Evolutionary conservation across 1,140 invertebrate species (phyloP), one percentile per base, ranked within the genome.

Genomic region (Ostrea denselamellosa): DNA sequence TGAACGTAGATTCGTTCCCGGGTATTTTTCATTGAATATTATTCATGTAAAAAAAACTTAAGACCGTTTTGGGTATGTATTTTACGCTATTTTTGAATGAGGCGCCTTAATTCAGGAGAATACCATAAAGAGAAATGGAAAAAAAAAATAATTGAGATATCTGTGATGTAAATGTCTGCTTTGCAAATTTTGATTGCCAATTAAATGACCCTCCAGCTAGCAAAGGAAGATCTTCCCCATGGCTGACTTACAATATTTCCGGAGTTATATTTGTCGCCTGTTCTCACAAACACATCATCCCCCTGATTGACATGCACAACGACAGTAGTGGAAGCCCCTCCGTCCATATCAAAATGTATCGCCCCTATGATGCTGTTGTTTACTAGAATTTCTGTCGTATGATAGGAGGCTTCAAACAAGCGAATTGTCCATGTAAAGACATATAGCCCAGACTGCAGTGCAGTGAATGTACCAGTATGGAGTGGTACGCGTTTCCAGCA

Each of bases 341-440:
- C 68, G 12, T 77, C 68, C 0, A 77, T 77, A 44, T 34, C 12
- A 14, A 77, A 25, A 28, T 77, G 28, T 4, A 77, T 28, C 3
- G 68, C 22, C 7, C 28, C 28, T 14, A 34, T 25, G 25, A 77
- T 25, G 28, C 4, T 77, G 28, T 25, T 77, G 28, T 77, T 17
- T 14, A 77, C 68, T 28, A 77, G 4, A 8, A 77, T 14, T 5
- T 77, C 68, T 14, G 68, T 77, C 28, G 68, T 17, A 25, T 77
- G 68, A 28, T 3, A 14, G 7, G 25, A 28, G 4, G 8, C 4
- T 14, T 25, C 68, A 77, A 34, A 17, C 28, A 34, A 14, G n/a
- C 44, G 19, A 0, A 83, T 83, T 52, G 83, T 85, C 83, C 83
- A 85, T 10, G 83, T 22, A 62, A 85, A 85, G 9, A 56, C 83